A percentile compares a stretch with the other conserved stretches of the same genome.
These are phyloP conservation scores for Cynodonichthys magdalenae DNA, from an alignment of 2,797 vertebrate species.

Conservation along the genomic window DNA sequence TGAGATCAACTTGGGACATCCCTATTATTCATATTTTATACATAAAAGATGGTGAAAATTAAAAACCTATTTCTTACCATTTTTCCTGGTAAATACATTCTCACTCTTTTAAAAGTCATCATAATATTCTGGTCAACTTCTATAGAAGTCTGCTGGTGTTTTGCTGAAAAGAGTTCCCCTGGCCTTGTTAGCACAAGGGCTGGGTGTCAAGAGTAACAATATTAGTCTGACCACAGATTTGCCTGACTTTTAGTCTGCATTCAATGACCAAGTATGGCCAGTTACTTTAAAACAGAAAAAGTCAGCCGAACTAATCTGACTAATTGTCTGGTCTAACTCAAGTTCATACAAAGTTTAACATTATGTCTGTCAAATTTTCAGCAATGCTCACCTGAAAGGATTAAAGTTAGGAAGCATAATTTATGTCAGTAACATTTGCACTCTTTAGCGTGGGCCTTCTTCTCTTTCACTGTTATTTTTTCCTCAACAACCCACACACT, in stretches of 20 bases:
- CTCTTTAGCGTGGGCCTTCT: slow-evolving; percentile 36
- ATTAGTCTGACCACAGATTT: too few relatives aligned
- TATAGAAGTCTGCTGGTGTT: too few relatives aligned
- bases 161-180: too few relatives aligned
- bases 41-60: slow-evolving; percentile 3
- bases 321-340: background rate
- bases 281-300: background rate
- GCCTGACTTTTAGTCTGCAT: background rate
- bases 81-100: background rate
- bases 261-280: background rate
- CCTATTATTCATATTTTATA: background rate
- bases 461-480: slow-evolving; percentile 31
- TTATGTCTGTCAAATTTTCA: slow-evolving; percentile 29
- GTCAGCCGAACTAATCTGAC: background rate
- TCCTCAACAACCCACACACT: slow-evolving; percentile 51
- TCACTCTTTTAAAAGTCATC: background rate
- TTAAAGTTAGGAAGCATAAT: slow-evolving; percentile 43
- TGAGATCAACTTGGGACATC: too few relatives aligned
- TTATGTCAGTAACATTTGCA: slow-evolving; percentile 31
- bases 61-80: slow-evolving; percentile 5
- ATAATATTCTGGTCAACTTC: too few relatives aligned
- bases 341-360: slow-evolving; percentile 25
- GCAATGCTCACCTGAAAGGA: slow-evolving; percentile 46
- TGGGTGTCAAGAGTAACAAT: too few relatives aligned
- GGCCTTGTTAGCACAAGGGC: too few relatives aligned